A percentile compares a stretch with the other conserved stretches of the same genome.
Conservation (phyloP, 2,888 invertebrate species). For the Nesidiocoris tenuis region DNA sequence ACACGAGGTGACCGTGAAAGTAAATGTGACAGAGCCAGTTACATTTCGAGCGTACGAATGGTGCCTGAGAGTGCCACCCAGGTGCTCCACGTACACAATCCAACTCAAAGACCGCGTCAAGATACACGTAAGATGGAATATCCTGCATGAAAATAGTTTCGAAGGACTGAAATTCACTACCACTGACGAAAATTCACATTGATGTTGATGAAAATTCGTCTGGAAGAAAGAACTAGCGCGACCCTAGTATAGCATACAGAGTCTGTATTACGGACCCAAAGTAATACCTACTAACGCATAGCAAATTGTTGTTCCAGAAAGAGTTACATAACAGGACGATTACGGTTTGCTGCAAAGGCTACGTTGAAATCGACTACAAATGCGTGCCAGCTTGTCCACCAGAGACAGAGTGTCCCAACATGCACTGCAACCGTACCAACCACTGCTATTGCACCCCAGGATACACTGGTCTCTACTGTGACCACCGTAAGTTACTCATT, state of each 20-base stretch:
- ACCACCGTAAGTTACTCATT: slow-evolving; percentile 48
- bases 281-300: too few species aligned
- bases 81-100: slow-evolving; percentile 50
- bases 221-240: too few species aligned
- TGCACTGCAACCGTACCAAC: slow-evolving; percentile 49
- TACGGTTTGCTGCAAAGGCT: slow-evolving; percentile 50
- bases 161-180: too few species aligned
- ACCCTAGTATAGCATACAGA: too few species aligned
- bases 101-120: slow-evolving; percentile 50
- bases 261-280: too few species aligned
- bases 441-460: slow-evolving; percentile 50
- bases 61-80: slow-evolving; percentile 51
- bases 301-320: slow-evolving; percentile 48
- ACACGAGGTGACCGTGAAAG: slow-evolving; percentile 48
- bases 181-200: too few species aligned
- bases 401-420: slow-evolving; percentile 48
- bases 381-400: slow-evolving; percentile 49
- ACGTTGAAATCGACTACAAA: slow-evolving; percentile 47
- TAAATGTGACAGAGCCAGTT: slow-evolving; percentile 50
- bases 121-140: slow-evolving; percentile 49
- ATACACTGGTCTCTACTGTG: slow-evolving; percentile 50
- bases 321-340: slow-evolving; percentile 50
- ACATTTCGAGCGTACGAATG: slow-evolving; percentile 50
- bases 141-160: too few species aligned
- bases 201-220: too few species aligned